A percentile compares a stretch with the other conserved stretches of the same genome.
These are phyloP conservation scores for Spilosoma lubricipeda DNA, from an alignment of 2,888 invertebrate species.

Conservation along the genomic window DNA sequence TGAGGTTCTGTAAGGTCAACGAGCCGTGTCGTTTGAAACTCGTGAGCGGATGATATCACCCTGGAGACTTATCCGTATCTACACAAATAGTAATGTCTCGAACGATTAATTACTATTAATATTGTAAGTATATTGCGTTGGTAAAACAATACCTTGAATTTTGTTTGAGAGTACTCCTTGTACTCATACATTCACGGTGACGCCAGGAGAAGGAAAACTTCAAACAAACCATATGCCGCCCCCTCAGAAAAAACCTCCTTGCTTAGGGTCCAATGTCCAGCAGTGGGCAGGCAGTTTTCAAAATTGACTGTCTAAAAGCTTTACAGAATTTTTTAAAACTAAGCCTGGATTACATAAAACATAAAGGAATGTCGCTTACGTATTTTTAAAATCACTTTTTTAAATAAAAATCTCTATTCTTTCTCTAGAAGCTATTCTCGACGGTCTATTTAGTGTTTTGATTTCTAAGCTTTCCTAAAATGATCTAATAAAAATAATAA, in stretches of 20 bases:
- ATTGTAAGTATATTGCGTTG: background rate
- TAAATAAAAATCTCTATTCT: background rate
- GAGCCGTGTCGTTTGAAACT: conserved; percentile 10
- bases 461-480: background rate
- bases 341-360: no score
- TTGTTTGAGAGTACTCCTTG: background rate
- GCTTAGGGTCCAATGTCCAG: no score
- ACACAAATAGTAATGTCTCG: background rate
- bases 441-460: background rate
- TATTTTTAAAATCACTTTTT: no score
- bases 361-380: no score
- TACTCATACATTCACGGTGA: no score
- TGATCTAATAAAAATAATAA: background rate
- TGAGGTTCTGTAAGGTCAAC: conserved; percentile 7
- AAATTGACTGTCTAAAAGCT: background rate
- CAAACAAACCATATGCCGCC: no score
- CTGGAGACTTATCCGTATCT: background rate
- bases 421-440: background rate
- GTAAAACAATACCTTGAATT: background rate
- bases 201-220: no score
- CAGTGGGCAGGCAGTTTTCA: no score
- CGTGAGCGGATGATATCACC: conserved; percentile 3
- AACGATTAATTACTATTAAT: background rate
- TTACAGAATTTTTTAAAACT: no score
- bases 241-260: no score